Evolutionary conservation across 53 echinoderm and acorn worm species (phyloP).

Genomic region (Hippasteria phrygiana): DNA sequence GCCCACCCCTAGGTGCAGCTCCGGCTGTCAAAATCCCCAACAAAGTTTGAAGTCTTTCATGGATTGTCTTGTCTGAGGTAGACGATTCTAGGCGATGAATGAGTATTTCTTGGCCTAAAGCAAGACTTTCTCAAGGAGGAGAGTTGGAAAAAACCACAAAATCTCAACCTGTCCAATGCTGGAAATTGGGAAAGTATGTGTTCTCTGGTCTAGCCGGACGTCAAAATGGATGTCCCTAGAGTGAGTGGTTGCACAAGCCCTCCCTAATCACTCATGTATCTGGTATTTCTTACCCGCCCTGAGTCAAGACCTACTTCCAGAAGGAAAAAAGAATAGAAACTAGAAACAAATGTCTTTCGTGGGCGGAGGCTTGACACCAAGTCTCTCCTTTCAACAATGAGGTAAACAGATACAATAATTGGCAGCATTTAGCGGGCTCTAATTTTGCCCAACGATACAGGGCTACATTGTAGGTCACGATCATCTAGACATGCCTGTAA

Average conservation of each 20-base stretch:
- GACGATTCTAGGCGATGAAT: neutral
- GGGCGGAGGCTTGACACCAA: conserved; percentile 29
- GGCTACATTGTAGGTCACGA: neutral
- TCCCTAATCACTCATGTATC: neutral
- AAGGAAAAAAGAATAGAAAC: neutral
- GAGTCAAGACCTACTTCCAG: neutral
- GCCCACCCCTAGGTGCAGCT: neutral
- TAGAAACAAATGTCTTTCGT: conserved; percentile 10
- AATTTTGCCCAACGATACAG: conserved; percentile 17
- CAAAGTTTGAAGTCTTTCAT: neutral
- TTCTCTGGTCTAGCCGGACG: neutral
- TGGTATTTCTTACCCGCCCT: neutral
- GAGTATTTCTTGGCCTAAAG: neutral
- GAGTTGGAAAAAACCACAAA: neutral
- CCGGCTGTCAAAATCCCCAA: neutral
- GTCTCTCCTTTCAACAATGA: conserved; percentile 31
- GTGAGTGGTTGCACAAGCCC: neutral
- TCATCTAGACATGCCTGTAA: neutral
- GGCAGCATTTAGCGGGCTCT: neutral
- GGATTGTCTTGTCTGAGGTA: neutral
- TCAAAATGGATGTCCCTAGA: neutral
- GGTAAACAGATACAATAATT: conserved; percentile 51
- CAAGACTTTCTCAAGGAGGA: neutral
- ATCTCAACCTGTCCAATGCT: neutral
- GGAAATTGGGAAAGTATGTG: neutral